Evolutionary conservation across 2,888 invertebrate species (phyloP), one percentile per base, ranked within the genome.

Genomic region (Neoitamus cyanurus): DNA sequence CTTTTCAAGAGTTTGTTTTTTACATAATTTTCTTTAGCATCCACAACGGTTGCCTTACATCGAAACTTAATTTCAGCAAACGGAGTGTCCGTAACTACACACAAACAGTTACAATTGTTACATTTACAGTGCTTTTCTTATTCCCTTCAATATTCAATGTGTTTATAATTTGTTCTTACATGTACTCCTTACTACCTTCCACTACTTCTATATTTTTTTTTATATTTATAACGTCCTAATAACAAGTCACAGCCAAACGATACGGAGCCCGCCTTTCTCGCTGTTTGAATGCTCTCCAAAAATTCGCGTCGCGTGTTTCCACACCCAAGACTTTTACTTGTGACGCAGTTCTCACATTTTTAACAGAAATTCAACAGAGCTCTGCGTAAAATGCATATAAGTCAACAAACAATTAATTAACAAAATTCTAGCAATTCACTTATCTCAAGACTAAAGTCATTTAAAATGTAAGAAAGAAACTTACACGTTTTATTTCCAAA

Each of bases 211-310:
- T 37, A 73, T 36, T 78, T 78, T 78, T 73, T 20, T 36, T 48
- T 58, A 30, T 48, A 68, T 42, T 72, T 83, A 72, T 86, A 85
- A 83, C 85, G 83, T 85, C 83, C 86, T 87, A 87, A 86, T 86
- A 86, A 86, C 86, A 86, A 86, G 84, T 87, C 87, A 87, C 87
- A 87, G 87, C 87, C 87, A 87, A 87, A 86, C 86, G 86, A 87
- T 87, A 86, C 85, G 86, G 87, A 87, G 87, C 86, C 86, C 82
- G 69, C 78, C 42, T 30, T 48, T 46, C 28, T 46, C 58, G 58
- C 25, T 58, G 58, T 58, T 58, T 9, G 37, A 37, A 37, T 37
- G 37, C 34, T 69, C 72, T 82, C 42, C 11, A 48, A 68, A 28
- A 30, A 37, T 83, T 82, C 37, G 72, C 37, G 72, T 37, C 20